Base-by-base conservation (phyloP, 2,888 invertebrate genomes). In the Microctonus aethiopoides region DNA sequence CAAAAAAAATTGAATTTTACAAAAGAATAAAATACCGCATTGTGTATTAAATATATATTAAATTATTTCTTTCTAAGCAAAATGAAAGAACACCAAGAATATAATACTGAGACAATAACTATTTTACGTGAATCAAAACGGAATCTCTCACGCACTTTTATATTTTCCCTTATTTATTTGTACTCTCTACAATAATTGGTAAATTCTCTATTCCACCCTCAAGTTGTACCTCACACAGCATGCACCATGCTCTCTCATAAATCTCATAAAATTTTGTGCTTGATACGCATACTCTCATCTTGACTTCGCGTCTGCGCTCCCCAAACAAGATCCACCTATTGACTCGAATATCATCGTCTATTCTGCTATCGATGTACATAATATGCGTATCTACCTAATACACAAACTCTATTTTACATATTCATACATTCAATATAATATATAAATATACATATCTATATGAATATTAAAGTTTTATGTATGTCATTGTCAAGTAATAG, bases 241-340 rank as follows among this genome's bases (percentile, higher is more conserved):
- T 65, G 64, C 68, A 46, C 39, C 66, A 57, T 67, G 66, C 51
- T 51, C 62, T 65, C 34, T 41, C 59, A 70, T 67, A 68, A n/a
- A n/a, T n/a, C n/a, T n/a, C n/a, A n/a, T n/a, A 69, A 52, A 72
- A 46, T 16, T 46, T 46, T 20, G 46, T 66, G 67, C 57, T 68
- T 56, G 70, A 68, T 59, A 70, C 77, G 74, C 76, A 76, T 71
- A 75, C 72, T 34, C 57, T 74, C 77, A 72, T 73, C 72, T 71
- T 72, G 66, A 68, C 74, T 77, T 73, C 77, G 84, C 84, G 84
- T 80, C 85, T 84, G 84, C 84, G 84, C 84, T 77, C 74, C 80
- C 72, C 73, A 74, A 75, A 77, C 81, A n/a, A n/a, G 16, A 16
- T 46, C 46, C 80, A 83, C 81, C 84, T 84, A 84, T 84, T 84